Conservation (phyloP, 2,113 vertebrate genomes). For the Chaenogobius annularis region DNA sequence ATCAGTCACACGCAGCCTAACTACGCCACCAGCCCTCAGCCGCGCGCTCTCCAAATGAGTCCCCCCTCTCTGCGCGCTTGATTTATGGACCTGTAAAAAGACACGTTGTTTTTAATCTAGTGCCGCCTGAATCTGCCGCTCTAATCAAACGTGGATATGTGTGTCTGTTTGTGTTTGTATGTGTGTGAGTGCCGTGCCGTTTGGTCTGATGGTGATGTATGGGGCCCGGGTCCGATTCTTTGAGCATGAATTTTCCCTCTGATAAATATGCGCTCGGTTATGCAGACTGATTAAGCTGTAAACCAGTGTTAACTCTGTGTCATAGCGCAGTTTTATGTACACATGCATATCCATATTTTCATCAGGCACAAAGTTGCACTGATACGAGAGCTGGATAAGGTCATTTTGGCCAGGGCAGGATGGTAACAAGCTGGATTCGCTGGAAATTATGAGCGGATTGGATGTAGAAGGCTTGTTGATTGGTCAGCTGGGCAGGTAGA, state of each 20-base stretch:
- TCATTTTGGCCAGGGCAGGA: conserved; percentile 50
- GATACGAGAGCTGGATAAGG: conserved; percentile 39
- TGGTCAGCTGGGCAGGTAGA: too few relatives aligned
- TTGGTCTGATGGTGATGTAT: conserved; percentile 66
- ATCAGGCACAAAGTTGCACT: conserved; percentile 5
- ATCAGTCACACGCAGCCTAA: conserved; percentile 67
- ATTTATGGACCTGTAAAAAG: conserved; percentile 82
- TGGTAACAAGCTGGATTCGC: conserved; percentile 29
- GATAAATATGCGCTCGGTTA: conserved; percentile 76
- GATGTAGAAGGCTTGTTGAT: too few relatives aligned
- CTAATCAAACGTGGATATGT: conserved; percentile 70
- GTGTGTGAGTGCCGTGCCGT: background rate
- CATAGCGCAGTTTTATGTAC: conserved; percentile 49
- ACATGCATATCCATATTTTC: conserved; percentile 26
- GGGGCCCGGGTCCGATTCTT: conserved; percentile 61
- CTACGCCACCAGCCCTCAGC: conserved; percentile 56
- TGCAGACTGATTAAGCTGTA: conserved; percentile 74
- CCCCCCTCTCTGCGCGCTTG: conserved; percentile 72
- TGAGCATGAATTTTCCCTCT: conserved; percentile 69
- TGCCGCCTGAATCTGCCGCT: conserved; percentile 69
- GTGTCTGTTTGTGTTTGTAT: conserved; percentile 36
- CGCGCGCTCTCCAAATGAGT: conserved; percentile 72
- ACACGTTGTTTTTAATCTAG: conserved; percentile 82
- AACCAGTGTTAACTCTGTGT: conserved; percentile 69
- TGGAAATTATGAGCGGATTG: too few relatives aligned